Base-by-base conservation (phyloP, 2,797 vertebrate species). In the Ptychobarbus kaznakovi region DNA sequence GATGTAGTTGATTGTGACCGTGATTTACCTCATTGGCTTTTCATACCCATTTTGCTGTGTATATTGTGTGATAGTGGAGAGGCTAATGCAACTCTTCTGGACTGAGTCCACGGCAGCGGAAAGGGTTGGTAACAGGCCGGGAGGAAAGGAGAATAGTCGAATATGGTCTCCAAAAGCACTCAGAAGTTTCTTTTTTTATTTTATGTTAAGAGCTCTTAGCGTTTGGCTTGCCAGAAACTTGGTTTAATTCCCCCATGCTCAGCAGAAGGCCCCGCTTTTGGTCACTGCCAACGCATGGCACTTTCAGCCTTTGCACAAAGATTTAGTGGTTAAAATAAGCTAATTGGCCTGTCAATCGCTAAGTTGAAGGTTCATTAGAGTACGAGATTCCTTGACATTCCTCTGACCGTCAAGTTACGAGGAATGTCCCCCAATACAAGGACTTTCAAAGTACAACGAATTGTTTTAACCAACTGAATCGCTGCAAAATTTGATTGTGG, bases 1-100 rank as follows among this genome's bases (percentile, higher is more conserved):
- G 95, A 95, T 96, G 93, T 93, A 94, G 93, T 95, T 94, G 91
- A 89, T 82, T 95, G 96, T 96, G 94, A 93, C 80, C 89, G 96
- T 97, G 95, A 95, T 85, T 46, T 46, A 93, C 89, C 91, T 91
- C 91, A 93, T 93, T 92, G 90, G 94, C 93, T 92, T 93, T 87
- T 92, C 92, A 94, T 94, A 88, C 90, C 90, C 92, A 92, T 93
- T 91, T 93, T 92, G 91, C 92, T 93, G 88, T 93, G 87, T 93
- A 90, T 92, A 86, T 69, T 80, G 84, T 93, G 90, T 91, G 76
- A 80, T 92, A 85, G 84, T 87, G 51, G 85, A 88, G 85, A 68
- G 65, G 82, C 68, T 84, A 72, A 44, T 83, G 82, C 70, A 77
- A 75, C 69, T 77, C 78, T 58, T 51, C 49, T 53, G 51, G 65